phyloP scores from a whole-genome alignment of 2,113 vertebrate genomes.

The Toxotes jaculatrix region DNA sequence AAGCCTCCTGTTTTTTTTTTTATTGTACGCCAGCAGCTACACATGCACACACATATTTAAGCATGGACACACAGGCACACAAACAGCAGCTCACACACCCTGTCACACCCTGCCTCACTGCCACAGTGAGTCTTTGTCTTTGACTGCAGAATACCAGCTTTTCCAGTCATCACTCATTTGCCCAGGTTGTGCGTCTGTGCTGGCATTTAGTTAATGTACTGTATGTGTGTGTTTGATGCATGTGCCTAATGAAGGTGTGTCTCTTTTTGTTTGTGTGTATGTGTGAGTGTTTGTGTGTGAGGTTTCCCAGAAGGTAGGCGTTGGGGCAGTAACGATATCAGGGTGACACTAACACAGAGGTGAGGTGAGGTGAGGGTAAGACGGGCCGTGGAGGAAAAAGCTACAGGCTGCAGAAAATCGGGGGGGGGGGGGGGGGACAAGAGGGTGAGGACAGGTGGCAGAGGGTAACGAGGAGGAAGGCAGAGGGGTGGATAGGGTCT shows the following conservation, averaged over 20 bases:
- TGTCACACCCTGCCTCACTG: constrained; percentile 48
- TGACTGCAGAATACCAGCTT: background rate
- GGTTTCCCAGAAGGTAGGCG: constrained; percentile 51
- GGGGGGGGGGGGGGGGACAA: constrained; percentile 2
- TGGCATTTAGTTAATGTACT: constrained; percentile 44
- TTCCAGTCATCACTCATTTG: constrained; percentile 16
- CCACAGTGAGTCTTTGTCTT: constrained; percentile 25
- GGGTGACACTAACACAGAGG: constrained; percentile 78
- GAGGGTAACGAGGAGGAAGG: background rate
- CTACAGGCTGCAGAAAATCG: constrained; percentile 60
- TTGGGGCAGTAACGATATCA: constrained; percentile 63
- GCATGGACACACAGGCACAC: constrained; percentile 36
- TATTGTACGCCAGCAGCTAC: constrained; percentile 33
- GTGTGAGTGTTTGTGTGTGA: constrained; percentile 63
- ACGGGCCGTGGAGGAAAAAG: constrained; percentile 47
- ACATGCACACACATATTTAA: constrained; percentile 38
- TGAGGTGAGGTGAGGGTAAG: constrained; percentile 46
- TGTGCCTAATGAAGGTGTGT: constrained; percentile 27
- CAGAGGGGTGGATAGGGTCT: constrained; percentile 7
- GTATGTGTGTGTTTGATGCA: constrained; percentile 55
- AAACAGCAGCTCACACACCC: constrained; percentile 47
- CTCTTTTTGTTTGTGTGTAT: constrained; percentile 40
- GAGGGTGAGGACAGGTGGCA: background rate
- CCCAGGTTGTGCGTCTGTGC: constrained; percentile 43
- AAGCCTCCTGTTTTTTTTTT: constrained; percentile 37